Evolutionary conservation across 1,140 invertebrate genomes (phyloP).

Genomic region (Zaprionus tsacasi): DNA sequence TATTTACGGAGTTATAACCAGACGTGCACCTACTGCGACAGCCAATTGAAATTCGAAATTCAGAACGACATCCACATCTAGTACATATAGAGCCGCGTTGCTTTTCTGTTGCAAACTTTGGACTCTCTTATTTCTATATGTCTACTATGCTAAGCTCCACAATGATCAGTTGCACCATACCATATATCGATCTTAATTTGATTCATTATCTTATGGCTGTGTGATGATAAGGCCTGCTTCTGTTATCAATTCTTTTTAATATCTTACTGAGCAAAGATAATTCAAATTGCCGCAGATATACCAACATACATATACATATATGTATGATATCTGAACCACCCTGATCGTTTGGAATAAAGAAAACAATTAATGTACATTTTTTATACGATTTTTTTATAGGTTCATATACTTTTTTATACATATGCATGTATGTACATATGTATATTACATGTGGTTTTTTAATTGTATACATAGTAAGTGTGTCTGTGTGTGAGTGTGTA

Average conservation of each 20-base stretch:
- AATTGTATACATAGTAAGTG: conserved; percentile 1
- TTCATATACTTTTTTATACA: conserved; percentile 1
- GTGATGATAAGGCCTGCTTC: background rate
- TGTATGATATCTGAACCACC: background rate
- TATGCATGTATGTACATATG: conserved; percentile 7
- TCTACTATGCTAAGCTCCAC: background rate
- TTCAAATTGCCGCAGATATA: background rate
- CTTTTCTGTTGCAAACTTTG: background rate
- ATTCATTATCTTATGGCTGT: background rate
- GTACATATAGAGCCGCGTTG: background rate
- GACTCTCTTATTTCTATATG: background rate
- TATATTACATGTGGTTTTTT: background rate
- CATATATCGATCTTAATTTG: background rate
- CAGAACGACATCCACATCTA: background rate
- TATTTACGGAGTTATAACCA: background rate
- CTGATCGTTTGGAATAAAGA: background rate
- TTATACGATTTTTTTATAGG: conserved; percentile 10
- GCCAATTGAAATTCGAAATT: background rate
- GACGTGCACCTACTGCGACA: background rate
- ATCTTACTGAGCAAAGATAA: background rate
- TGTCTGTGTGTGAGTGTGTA: conserved; percentile 4
- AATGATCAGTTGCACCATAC: background rate
- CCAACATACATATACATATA: background rate
- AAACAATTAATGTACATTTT: background rate
- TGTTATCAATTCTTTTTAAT: background rate